Evolutionary conservation across 2,113 vertebrate genomes (phyloP), one percentile per base, ranked within the genome.

Genomic region (Tauraco erythrolophus): DNA sequence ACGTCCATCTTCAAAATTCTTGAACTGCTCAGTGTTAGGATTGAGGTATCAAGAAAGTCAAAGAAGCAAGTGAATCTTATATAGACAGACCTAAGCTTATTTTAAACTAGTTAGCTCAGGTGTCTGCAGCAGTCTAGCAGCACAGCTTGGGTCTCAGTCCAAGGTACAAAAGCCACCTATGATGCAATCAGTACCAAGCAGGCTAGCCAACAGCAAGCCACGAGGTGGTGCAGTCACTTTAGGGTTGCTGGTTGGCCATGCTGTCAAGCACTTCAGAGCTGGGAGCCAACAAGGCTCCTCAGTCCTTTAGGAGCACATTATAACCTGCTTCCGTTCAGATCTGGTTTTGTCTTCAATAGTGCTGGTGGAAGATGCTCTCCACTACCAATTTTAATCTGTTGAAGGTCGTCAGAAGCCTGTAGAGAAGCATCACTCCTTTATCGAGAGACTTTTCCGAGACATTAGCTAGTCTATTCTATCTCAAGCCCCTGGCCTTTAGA

Each of bases 401-500:
- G 94, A 94, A 96, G 93, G 94, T 95, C 94, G 89, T 33, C 3
- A 5, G 74, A 74, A 76, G 54, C 30, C 89, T 93, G 56, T 33
- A 92, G 88, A 81, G 89, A 74, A 90, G 54, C 51, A 81, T 66
- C 84, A 25, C 53, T 93, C 64, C 69, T 88, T 11, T n/a, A 65
- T 28, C 41, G 11, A 94, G 57, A 84, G 23, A 30, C 46, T 46
- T 53, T 57, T 75, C 80, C 6, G 51, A 91, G 80, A 57, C 64
- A 60, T 94, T 95, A 81, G 23, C 77, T 65, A 62, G 41, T 81
- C 43, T 28, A 75, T 70, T 82, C 88, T 78, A 57, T 69, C 82
- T 93, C 75, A 56, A 62, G 87, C 72, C 83, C 45, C 39, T 30
- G 76, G 84, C 84, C 91, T 84, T 97, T 83, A 86, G 84, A 97